These are phyloP conservation scores for Oreamnos americanus DNA, from an alignment of 2,113 vertebrate species.

Conservation along the genomic window DNA sequence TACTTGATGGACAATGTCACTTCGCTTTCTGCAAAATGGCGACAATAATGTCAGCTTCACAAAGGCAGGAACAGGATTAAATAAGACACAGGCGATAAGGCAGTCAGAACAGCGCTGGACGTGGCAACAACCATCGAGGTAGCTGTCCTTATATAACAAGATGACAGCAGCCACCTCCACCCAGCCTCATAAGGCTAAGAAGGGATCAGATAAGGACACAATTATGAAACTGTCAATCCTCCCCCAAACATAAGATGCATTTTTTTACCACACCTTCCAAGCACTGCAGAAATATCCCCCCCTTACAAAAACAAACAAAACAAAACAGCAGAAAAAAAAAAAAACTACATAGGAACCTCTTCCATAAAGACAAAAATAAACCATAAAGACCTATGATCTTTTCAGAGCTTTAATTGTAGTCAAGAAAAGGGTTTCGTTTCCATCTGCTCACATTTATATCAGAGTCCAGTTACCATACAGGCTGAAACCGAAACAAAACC, in stretches of 20 bases:
- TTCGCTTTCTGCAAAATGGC: not conserved
- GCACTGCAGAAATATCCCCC: not conserved
- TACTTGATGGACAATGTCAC: not conserved
- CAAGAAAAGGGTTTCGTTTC: not conserved
- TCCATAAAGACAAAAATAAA: not conserved
- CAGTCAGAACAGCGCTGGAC: fast-evolving
- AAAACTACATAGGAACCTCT: not conserved
- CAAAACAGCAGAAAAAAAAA: not conserved
- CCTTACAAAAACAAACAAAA: not conserved
- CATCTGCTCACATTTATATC: not conserved
- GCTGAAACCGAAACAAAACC: not conserved
- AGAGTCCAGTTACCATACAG: no score
- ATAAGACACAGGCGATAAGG: fast-evolving
- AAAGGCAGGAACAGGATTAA: not conserved
- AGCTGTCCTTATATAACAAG: fast-evolving
- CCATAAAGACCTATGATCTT: not conserved
- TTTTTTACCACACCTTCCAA: not conserved
- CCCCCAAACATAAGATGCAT: not conserved
- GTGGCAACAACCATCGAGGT: fast-evolving
- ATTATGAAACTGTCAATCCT: not conserved
- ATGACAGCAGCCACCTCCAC: not conserved
- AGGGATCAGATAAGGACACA: not conserved
- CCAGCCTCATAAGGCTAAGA: not conserved
- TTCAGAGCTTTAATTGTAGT: not conserved
- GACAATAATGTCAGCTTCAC: fast-evolving